Conservation (phyloP, 2,888 invertebrate genomes). For the Campoplex capitator region DNA sequence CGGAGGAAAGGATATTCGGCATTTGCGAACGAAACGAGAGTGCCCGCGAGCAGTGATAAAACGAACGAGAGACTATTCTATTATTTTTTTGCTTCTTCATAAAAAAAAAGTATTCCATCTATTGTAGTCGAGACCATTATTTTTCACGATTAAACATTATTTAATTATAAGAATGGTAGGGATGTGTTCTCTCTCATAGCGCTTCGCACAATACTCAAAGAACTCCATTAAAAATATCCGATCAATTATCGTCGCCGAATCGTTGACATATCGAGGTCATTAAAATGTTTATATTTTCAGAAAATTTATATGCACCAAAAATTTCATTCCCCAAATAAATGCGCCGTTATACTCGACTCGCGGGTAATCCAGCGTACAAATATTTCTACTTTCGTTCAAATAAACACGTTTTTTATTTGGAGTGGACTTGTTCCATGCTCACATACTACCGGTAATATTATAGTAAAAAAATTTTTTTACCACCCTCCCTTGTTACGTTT, state of each 20-base stretch:
- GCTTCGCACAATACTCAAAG: neutral
- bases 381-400: neutral
- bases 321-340: neutral
- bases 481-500: neutral
- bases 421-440: neutral
- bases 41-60: conserved; percentile 36
- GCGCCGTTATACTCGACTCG: neutral
- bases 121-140: neutral
- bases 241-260: neutral
- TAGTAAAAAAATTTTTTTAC: no score
- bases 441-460: neutral
- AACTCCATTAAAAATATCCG: neutral
- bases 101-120: neutral
- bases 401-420: neutral
- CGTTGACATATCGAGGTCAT: neutral
- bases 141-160: conserved; percentile 1
- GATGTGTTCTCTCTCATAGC: neutral
- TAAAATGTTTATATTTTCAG: neutral
- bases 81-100: neutral
- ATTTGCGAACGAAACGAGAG: conserved; percentile 35
- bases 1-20: conserved; percentile 38
- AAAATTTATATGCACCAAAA: neutral
- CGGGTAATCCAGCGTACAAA: neutral
- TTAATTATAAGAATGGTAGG: neutral
- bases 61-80: conserved; percentile 31